phyloP scores from a whole-genome alignment of 2,888 invertebrate genomes.

The Hyppa rectilinea region DNA sequence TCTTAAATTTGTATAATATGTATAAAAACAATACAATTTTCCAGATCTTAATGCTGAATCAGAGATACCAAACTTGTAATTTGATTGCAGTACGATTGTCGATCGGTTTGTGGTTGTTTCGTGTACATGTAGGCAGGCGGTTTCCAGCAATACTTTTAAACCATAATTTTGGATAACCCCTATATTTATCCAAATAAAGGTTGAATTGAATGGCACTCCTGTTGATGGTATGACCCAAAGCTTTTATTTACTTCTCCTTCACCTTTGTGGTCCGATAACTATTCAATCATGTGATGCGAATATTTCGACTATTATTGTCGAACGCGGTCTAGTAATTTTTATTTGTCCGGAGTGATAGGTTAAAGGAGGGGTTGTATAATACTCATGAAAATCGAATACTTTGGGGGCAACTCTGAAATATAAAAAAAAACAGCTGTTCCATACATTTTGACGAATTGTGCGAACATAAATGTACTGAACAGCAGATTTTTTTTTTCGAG shows the following conservation, averaged over 20 bases:
- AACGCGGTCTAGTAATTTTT: neutral
- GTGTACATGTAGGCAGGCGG: neutral
- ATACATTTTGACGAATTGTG: no score
- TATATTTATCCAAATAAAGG: slow-evolving; percentile 7
- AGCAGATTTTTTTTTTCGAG: no score
- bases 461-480: no score
- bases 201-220: slow-evolving; percentile 34
- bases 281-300: neutral
- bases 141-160: no score
- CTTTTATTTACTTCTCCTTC: neutral
- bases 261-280: neutral
- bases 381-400: no score
- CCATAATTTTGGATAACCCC: no score
- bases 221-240: slow-evolving; percentile 14
- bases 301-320: neutral
- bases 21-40: neutral
- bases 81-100: slow-evolving; percentile 18
- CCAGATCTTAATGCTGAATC: neutral
- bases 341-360: no score
- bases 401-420: no score
- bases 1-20: neutral
- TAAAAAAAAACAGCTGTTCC: no score
- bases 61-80: slow-evolving; percentile 4
- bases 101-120: slow-evolving; percentile 20
- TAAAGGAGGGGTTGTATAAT: no score